Conservation (phyloP, 2,888 invertebrate genomes). For the Melanargia galathea region DNA sequence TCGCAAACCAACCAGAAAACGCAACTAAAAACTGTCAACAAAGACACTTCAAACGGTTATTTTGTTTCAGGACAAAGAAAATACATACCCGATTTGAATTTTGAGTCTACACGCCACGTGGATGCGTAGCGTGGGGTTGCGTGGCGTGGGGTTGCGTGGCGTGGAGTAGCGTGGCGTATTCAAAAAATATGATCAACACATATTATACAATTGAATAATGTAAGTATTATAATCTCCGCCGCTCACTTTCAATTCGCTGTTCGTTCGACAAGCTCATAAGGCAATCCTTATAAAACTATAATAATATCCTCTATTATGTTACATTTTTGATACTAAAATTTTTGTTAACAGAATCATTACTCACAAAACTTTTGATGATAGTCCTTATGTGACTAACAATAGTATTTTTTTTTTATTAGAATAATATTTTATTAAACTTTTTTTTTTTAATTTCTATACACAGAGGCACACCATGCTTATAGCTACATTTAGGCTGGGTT, state of each 20-base stretch:
- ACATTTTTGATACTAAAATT: constrained; percentile 35
- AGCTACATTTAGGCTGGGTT: constrained; percentile 26
- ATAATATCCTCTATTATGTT: constrained; percentile 45
- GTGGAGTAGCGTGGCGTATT: too few relatives aligned
- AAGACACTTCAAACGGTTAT: too few relatives aligned
- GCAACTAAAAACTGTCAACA: too few relatives aligned
- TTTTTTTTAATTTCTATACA: constrained; percentile 69
- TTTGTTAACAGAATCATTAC: constrained; percentile 23
- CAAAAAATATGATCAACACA: too few relatives aligned
- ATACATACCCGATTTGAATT: too few relatives aligned
- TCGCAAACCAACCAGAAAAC: too few relatives aligned
- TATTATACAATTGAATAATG: too few relatives aligned
- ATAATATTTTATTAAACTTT: constrained; percentile 49
- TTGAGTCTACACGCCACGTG: too few relatives aligned
- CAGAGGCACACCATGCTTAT: constrained; percentile 80
- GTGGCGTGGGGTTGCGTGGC: too few relatives aligned
- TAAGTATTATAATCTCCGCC: too few relatives aligned
- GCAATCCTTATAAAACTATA: constrained; percentile 68
- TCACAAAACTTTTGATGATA: constrained; percentile 19
- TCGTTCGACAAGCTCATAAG: constrained; percentile 36
- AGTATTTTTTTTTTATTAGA: constrained; percentile 43
- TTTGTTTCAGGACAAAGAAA: too few relatives aligned
- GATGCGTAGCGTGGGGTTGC: too few relatives aligned
- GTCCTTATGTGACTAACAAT: constrained; percentile 29
- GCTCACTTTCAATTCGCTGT: constrained; percentile 2